Percentiles rank a stretch among this genome's conserved stretches.
These are phyloP conservation scores for Apis dorsata DNA, from an alignment of 1,140 invertebrate genomes.

Conservation along the genomic window DNA sequence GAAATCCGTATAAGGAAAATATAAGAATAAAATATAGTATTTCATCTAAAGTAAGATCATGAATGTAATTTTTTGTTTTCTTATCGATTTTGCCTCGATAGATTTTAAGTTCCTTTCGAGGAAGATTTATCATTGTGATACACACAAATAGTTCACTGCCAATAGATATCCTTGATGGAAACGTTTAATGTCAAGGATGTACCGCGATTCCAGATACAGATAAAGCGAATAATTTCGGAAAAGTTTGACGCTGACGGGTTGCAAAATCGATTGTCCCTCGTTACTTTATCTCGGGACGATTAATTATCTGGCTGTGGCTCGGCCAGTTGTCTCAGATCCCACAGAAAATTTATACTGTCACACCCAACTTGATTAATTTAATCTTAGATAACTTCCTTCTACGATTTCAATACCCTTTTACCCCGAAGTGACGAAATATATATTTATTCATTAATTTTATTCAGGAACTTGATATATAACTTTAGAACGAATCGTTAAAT, in stretches of 20 bases:
- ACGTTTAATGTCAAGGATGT: conserved; percentile 7
- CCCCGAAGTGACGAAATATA: background rate
- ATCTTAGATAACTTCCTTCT: background rate
- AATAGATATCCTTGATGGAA: background rate
- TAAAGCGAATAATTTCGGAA: background rate
- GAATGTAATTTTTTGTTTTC: too few relatives aligned
- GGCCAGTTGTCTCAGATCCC: background rate
- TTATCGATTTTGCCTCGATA: too few relatives aligned
- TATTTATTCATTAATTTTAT: background rate
- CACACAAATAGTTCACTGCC: background rate
- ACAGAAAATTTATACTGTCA: conserved; percentile 8
- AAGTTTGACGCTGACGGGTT: conserved; percentile 12
- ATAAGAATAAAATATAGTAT: too few relatives aligned
- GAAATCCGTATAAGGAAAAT: too few relatives aligned
- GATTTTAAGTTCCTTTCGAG: too few relatives aligned
- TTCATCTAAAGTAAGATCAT: too few relatives aligned
- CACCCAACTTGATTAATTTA: conserved; percentile 8
- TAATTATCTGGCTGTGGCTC: conserved; percentile 6
- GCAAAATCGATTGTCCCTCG: conserved; percentile 21
- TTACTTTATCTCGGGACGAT: conserved; percentile 11
- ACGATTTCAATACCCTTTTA: background rate
- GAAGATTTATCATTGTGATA: too few relatives aligned
- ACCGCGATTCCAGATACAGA: background rate
- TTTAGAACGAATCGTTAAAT: too few relatives aligned
- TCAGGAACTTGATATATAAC: background rate